phyloP scores from a whole-genome alignment of 2,797 vertebrate species.

The Hemibagrus guttatus region DNA sequence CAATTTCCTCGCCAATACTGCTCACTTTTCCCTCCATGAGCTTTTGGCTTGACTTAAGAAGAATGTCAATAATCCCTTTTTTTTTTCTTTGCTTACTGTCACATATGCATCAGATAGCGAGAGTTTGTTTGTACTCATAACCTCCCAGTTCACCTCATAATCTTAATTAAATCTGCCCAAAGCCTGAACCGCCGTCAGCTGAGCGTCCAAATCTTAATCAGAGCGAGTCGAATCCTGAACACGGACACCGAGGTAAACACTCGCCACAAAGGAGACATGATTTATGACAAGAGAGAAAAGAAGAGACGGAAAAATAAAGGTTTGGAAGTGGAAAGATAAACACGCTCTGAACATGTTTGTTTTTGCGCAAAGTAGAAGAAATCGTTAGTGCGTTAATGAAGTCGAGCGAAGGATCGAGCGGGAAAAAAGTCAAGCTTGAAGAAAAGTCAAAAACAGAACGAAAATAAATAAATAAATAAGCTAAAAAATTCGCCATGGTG shows the following conservation, averaged over 20 bases:
- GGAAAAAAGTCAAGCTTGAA: too few relatives aligned
- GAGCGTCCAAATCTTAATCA: slow-evolving; percentile 59
- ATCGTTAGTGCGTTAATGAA: background rate
- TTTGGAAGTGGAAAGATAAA: slow-evolving; percentile 10
- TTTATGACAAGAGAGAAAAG: slow-evolving; percentile 25
- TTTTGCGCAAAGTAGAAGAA: background rate
- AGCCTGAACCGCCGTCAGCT: slow-evolving; percentile 48
- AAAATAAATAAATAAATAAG: too few relatives aligned
- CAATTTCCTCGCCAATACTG: slow-evolving; percentile 4
- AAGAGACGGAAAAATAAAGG: background rate
- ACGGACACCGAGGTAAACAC: slow-evolving; percentile 32
- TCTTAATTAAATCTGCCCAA: slow-evolving; percentile 67
- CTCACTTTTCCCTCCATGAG: background rate
- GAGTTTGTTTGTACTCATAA: slow-evolving; percentile 61
- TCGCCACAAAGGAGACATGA: slow-evolving; percentile 24
- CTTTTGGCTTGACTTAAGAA: slow-evolving; percentile 35
- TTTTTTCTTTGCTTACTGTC: slow-evolving; percentile 46
- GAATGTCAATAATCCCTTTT: slow-evolving; percentile 55
- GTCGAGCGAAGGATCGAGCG: background rate
- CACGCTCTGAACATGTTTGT: background rate
- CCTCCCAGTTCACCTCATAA: slow-evolving; percentile 59
- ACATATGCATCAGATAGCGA: slow-evolving; percentile 50
- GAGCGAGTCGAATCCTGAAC: slow-evolving; percentile 41
- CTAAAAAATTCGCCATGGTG: too few relatives aligned
- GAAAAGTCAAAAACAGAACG: too few relatives aligned